Evolutionary conservation across 2,888 invertebrate species (phyloP), one percentile per base, ranked within the genome.

Genomic region (Tenthredo notha): DNA sequence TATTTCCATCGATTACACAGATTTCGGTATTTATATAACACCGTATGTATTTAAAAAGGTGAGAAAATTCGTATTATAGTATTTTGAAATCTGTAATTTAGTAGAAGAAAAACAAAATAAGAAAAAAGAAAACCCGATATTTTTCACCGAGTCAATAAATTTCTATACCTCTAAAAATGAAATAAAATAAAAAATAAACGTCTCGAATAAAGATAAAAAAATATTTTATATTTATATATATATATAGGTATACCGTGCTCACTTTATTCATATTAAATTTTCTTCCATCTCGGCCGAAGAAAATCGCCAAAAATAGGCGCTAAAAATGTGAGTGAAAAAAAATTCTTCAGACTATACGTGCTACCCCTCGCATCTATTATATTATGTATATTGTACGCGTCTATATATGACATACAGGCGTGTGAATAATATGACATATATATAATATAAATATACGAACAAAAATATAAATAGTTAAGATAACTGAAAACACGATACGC

Each of bases 271-370:
- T 40, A 72, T 72, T 40, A 43, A 72, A 72, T 40, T 72, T 72
- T 21, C 7, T 40, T 72, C 72, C 37, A 10, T n/a, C 2, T 2
- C 29, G 9, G 9, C 0, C 18, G 5, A 10, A 50, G 29, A 54
- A 54, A 77, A 50, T 50, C 33, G 29, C 18, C 77, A 47, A 25
- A 1, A 40, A 72, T 72, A 43, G 40, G n/a, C n/a, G 72, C 72
- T n/a, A 72, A 72, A 72, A 72, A 40, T 72, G 40, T 43, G 72
- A 72, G 72, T 43, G 72, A 72, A 37, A 37, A 72, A 21, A 40
- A 40, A 43, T 72, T 21, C 72, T 67, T 29, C 3, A 33, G 67
- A 6, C 29, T 21, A 33, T 25, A 6, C 18, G 3, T n/a, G n/a
- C 5, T 50, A 40, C 29, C 18, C 18, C 50, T 1, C 50, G 50